A percentile compares a stretch with the other conserved stretches of the same genome.
These are phyloP conservation scores for Phrynosoma blainvillii DNA, from an alignment of 2,113 vertebrate genomes.

Conservation along the genomic window DNA sequence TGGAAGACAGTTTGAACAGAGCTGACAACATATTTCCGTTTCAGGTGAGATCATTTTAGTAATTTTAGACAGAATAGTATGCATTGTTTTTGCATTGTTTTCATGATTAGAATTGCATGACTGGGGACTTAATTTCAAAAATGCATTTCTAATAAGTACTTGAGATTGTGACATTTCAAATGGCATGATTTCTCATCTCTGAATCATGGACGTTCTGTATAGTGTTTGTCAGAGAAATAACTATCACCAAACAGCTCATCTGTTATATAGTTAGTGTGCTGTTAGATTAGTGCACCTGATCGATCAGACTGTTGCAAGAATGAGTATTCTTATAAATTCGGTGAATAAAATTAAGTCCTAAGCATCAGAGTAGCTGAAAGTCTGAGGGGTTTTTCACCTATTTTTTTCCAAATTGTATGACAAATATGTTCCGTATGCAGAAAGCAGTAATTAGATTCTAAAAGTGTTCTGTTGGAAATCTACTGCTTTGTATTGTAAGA, in stretches of 20 bases:
- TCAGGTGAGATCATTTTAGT: slow-evolving; percentile 83
- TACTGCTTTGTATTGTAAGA: not conserved
- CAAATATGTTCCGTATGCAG: slow-evolving; percentile 22
- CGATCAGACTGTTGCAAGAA: not conserved
- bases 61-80: slow-evolving; percentile 37
- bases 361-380: slow-evolving; percentile 38
- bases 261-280: not conserved
- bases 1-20: slow-evolving; percentile 93
- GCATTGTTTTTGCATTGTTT: not conserved
- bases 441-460: slow-evolving; percentile 18
- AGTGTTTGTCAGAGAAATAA: slow-evolving; percentile 39
- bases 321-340: not conserved
- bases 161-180: slow-evolving; percentile 38
- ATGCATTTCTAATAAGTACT: slow-evolving; percentile 37
- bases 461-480: slow-evolving; percentile 25
- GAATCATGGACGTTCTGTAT: slow-evolving; percentile 43
- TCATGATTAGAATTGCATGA: not conserved
- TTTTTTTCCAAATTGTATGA: slow-evolving; percentile 15
- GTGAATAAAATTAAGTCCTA: slow-evolving; percentile 8
- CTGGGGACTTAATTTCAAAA: slow-evolving; percentile 21
- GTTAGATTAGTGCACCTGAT: slow-evolving; percentile 31
- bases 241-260: slow-evolving; percentile 11
- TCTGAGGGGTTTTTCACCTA: slow-evolving; percentile 15
- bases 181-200: slow-evolving; percentile 40
- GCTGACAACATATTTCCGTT: slow-evolving; percentile 96